Percentiles rank a stretch among this genome's conserved stretches.
phyloP scores from a whole-genome alignment of 2,888 invertebrate genomes.

The Chromoteleia sp. region DNA sequence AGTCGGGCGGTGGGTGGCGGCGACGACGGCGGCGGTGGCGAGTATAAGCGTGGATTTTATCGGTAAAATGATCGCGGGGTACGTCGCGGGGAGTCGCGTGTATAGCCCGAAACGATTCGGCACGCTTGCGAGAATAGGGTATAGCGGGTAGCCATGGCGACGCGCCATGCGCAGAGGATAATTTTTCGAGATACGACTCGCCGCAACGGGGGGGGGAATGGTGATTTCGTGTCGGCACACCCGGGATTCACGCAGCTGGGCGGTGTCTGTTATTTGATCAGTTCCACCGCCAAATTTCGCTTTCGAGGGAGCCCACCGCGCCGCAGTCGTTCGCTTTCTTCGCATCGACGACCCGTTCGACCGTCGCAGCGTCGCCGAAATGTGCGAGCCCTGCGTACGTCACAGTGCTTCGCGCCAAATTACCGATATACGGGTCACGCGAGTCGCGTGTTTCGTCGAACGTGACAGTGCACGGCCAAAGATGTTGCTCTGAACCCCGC shows the following conservation, averaged over 20 bases:
- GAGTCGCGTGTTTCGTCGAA: conserved; percentile 33
- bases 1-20: not conserved
- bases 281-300: conserved; percentile 78
- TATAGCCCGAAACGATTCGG: conserved; percentile 13
- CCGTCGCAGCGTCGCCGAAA: conserved; percentile 10
- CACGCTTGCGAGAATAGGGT: conserved; percentile 54
- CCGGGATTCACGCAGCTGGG: conserved; percentile 84
- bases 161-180: conserved; percentile 82
- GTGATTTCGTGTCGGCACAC: conserved; percentile 80
- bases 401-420: not conserved
- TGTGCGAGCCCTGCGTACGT: conserved; percentile 16
- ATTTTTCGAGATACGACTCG: conserved; percentile 66
- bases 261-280: conserved; percentile 85
- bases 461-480: too few species aligned
- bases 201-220: conserved; percentile 63
- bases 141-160: conserved; percentile 81
- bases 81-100: conserved; percentile 5
- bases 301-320: too few species aligned
- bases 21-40: not conserved
- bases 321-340: too few species aligned
- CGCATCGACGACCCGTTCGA: too few species aligned
- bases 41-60: conserved; percentile 38
- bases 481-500: not conserved
- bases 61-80: conserved; percentile 25
- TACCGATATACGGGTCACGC: conserved; percentile 9